Conservation (phyloP, 64 coral and sea anemone species). For the Montipora capricornis region DNA sequence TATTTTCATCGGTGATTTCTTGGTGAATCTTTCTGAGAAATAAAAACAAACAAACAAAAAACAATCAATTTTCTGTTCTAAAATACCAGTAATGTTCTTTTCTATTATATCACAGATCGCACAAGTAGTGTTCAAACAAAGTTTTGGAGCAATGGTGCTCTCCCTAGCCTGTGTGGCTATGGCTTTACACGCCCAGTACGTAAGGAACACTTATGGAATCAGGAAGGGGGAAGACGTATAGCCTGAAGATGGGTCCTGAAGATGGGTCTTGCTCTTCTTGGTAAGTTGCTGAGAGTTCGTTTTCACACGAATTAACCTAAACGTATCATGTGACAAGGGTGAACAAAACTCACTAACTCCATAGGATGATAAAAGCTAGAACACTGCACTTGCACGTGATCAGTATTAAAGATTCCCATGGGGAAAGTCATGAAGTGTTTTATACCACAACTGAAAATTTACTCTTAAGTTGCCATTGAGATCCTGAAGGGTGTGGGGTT, state of each 20-base stretch:
- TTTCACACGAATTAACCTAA: no score
- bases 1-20: not conserved
- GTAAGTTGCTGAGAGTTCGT: constrained; percentile 1
- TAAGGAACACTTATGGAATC: constrained; percentile 28
- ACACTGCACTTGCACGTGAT: no score
- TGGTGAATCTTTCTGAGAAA: not conserved
- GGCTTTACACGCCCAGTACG: not conserved
- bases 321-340: no score
- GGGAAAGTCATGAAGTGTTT: not conserved
- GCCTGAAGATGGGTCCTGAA: not conserved
- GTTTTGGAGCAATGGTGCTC: constrained; percentile 28
- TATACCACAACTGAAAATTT: not conserved
- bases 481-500: not conserved
- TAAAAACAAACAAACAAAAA: not conserved
- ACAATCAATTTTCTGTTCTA: not conserved
- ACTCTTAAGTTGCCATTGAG: not conserved
- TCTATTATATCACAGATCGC: not conserved
- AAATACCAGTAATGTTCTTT: constrained; percentile 1
- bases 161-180: constrained; percentile 16
- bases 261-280: constrained; percentile 42
- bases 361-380: no score
- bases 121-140: constrained; percentile 43
- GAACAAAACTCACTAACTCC: no score
- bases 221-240: constrained; percentile 32
- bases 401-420: no score